Evolutionary conservation across 1,140 invertebrate species (phyloP).

Genomic region (Solenopsis fugax): DNA sequence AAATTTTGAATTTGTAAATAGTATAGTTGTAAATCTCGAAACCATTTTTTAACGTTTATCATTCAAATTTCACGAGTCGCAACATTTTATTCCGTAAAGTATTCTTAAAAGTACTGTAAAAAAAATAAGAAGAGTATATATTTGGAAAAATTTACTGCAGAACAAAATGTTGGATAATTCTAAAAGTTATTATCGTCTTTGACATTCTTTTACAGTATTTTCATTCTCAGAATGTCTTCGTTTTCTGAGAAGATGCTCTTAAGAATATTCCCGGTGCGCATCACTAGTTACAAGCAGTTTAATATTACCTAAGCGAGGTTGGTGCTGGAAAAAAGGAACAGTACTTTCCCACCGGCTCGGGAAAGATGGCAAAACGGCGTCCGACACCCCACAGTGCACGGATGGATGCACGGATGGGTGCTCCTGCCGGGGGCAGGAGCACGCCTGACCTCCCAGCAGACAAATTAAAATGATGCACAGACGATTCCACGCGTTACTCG

Average conservation of each 20-base stretch:
- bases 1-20: not conserved
- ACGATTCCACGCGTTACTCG: slow-evolving; percentile 63
- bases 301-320: slow-evolving; percentile 23
- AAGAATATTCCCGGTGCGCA: slow-evolving; percentile 23
- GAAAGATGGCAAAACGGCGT: slow-evolving; percentile 69
- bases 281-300: slow-evolving; percentile 46
- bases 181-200: not conserved
- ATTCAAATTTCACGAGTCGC: not conserved
- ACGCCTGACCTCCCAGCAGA: slow-evolving; percentile 85
- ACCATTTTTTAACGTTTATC: not conserved
- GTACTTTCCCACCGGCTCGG: slow-evolving; percentile 35
- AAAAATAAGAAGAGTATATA: no score
- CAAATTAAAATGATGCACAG: slow-evolving; percentile 85
- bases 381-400: slow-evolving; percentile 81
- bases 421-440: slow-evolving; percentile 76
- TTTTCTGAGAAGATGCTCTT: slow-evolving; percentile 20
- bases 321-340: slow-evolving; percentile 37
- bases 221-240: slow-evolving; percentile 25
- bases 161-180: not conserved
- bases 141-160: no score
- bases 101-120: no score
- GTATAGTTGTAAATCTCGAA: not conserved
- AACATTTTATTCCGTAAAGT: not conserved
- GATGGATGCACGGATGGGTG: slow-evolving; percentile 81
- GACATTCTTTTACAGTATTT: slow-evolving; percentile 18